These are phyloP conservation scores for Microctenopoma stevenorrisi DNA, from an alignment of 2,797 vertebrate species.

Conservation along the genomic window DNA sequence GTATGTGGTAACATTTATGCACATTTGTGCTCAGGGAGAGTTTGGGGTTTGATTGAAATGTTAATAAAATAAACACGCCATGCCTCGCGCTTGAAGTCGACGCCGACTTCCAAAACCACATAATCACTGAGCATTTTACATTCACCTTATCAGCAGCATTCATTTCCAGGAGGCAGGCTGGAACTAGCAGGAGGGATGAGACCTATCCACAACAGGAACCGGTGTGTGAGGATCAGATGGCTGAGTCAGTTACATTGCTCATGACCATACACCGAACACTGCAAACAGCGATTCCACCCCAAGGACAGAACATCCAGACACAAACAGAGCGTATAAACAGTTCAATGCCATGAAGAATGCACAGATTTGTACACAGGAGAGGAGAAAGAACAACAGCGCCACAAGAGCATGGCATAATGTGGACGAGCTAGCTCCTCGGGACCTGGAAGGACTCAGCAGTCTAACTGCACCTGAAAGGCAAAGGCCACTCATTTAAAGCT, in stretches of 20 bases:
- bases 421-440: no score
- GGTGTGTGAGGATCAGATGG: background rate
- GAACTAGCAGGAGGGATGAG: background rate
- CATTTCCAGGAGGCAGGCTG: background rate
- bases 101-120: background rate
- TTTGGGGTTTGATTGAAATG: background rate
- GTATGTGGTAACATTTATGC: no score
- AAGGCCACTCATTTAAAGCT: no score
- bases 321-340: background rate
- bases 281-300: background rate
- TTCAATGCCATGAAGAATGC: no score
- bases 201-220: constrained; percentile 1
- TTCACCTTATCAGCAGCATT: background rate
- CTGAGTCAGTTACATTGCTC: background rate
- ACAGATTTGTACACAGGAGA: no score
- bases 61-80: background rate
- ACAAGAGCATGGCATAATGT: no score
- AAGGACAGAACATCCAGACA: background rate
- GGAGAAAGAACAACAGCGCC: no score
- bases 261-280: background rate
- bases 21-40: background rate
- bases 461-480: no score
- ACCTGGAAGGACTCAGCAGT: no score
- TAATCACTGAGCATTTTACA: background rate
- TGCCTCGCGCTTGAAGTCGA: background rate